Base-by-base conservation (phyloP, 2,797 vertebrate species). In the Loriculus beryllinus region DNA sequence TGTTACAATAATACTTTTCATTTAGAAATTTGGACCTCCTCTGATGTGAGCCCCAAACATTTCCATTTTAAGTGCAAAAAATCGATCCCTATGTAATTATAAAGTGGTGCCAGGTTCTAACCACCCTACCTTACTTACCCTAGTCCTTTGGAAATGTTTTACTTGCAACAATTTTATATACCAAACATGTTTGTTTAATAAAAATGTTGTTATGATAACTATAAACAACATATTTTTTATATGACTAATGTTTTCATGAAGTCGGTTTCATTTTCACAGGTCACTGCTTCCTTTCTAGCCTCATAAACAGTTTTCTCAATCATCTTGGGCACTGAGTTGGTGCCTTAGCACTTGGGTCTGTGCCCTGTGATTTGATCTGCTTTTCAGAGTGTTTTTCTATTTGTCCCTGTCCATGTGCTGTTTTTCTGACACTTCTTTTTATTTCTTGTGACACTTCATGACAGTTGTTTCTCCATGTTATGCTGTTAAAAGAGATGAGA, bases 161-260 rank as follows among this genome's bases (percentile, higher is more conserved):
- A 40, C 87, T 97, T 88, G 76, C 60, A 94, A 86, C 92, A 86
- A 87, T 86, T 86, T 95, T 92, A 77, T 82, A 88, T 62, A 87
- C 94, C 92, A 96, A 72, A 94, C 77, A 64, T 96, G 96, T 98
- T 98, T 97, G 93, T 97, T 97, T 97, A 96, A 96, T 54, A 33
- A 95, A 95, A 97, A 96, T 88, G 94, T 97, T 95, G 94, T 97
- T 94, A 93, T 96, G 93, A 97, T 97, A 95, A 93, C 93, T 96
- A 92, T 97, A 96, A 97, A 97, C 96, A 97, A 94, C 97, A 96
- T 97, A 94, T 94, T 97, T 98, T 97, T 97, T 87, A 86, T 39
- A 94, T 96, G 97, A 97, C 95, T 94, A 96, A 96, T 92, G 64
- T 96, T 97, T 97, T 96, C 88, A 51, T 85, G 82, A 90, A 42